phyloP scores from a whole-genome alignment of 1,140 invertebrate species.

The Dendrolimus kikuchii region DNA sequence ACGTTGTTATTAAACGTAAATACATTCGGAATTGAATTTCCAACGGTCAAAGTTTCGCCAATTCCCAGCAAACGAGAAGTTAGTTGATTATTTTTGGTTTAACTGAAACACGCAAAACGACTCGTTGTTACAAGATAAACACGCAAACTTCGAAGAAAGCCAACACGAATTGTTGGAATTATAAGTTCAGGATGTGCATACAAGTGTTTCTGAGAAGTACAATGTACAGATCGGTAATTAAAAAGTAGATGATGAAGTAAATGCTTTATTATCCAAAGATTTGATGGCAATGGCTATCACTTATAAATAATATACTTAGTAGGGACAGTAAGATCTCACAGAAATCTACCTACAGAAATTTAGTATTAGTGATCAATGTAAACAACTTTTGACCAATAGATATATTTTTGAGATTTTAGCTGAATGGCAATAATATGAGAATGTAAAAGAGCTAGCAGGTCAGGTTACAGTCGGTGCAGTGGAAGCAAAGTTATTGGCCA shows the following conservation, averaged over 20 bases:
- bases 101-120: constrained; percentile 54
- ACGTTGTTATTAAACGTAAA: constrained; percentile 6
- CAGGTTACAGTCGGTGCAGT: constrained; percentile 37
- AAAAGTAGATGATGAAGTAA: constrained; percentile 20
- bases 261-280: constrained; percentile 6
- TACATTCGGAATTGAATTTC: constrained; percentile 17
- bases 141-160: constrained; percentile 61
- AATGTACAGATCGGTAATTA: constrained; percentile 26
- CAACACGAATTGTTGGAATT: constrained; percentile 45
- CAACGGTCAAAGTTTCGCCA: constrained; percentile 30
- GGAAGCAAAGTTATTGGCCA: constrained; percentile 66
- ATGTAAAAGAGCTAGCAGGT: constrained; percentile 16
- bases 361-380: constrained; percentile 17
- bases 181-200: constrained; percentile 36
- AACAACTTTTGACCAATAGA: constrained; percentile 17
- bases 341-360: too few species aligned
- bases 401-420: constrained; percentile 19
- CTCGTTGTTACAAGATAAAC: constrained; percentile 54
- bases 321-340: too few species aligned
- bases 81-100: constrained; percentile 56
- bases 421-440: constrained; percentile 12
- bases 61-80: constrained; percentile 36
- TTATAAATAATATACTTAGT: too few species aligned
- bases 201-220: constrained; percentile 34
- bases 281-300: too few species aligned